A percentile compares a stretch with the other conserved stretches of the same genome.
Evolutionary conservation across 2,113 vertebrate genomes (phyloP).

Genomic region (Tamias sibiricus): DNA sequence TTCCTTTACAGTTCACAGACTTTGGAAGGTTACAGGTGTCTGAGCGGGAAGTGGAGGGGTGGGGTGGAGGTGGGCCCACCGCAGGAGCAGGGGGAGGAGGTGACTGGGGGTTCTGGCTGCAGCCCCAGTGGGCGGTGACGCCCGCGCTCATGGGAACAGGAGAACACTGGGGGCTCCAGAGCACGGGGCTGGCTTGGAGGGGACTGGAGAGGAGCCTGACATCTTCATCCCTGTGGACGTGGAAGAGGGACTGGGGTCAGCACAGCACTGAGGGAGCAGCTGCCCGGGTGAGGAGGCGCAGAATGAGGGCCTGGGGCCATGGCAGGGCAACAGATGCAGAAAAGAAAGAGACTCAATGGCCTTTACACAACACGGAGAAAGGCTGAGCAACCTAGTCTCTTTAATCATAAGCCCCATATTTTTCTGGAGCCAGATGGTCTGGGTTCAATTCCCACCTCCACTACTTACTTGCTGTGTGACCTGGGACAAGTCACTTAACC

Average conservation of each 20-base stretch:
- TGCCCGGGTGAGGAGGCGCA: neutral
- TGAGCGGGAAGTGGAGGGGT: neutral
- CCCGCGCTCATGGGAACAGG: neutral
- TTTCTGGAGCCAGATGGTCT: neutral
- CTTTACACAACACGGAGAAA: neutral
- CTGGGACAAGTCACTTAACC: neutral
- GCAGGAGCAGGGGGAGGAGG: neutral
- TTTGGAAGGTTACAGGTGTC: constrained; percentile 60
- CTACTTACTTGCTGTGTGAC: neutral
- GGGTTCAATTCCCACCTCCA: neutral
- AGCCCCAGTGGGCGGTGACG: neutral
- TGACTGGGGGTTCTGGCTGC: neutral
- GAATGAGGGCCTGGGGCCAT: neutral
- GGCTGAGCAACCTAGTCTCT: neutral
- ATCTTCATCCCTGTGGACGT: neutral
- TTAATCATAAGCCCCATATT: too few relatives aligned
- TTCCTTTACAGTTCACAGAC: neutral
- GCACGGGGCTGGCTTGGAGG: neutral
- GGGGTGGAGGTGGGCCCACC: neutral
- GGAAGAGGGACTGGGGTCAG: neutral
- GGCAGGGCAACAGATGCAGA: neutral
- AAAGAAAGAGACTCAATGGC: neutral
- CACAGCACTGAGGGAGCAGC: neutral
- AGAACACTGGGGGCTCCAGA: neutral
- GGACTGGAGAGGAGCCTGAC: neutral